Evolutionary conservation across 2,113 vertebrate genomes (phyloP).

Genomic region (Antennarius striatus): DNA sequence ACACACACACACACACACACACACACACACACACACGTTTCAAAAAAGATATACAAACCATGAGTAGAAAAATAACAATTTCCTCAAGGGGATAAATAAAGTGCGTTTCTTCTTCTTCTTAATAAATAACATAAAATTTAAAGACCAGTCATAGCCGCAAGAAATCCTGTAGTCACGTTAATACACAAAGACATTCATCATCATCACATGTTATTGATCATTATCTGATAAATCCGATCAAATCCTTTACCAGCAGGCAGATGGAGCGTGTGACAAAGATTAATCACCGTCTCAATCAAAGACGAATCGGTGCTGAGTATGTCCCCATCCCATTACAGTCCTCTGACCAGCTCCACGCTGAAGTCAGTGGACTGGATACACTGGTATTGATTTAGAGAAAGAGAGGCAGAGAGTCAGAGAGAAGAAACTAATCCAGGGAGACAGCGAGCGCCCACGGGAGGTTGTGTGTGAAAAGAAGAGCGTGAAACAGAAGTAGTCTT

Average conservation of each 20-base stretch:
- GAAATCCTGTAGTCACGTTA: neutral
- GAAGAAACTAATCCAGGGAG: neutral
- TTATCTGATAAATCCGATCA: constrained; percentile 16
- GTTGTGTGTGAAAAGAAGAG: constrained; percentile 19
- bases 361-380: constrained; percentile 50
- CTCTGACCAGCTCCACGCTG: constrained; percentile 28
- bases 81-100: no score
- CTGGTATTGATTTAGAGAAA: constrained; percentile 36
- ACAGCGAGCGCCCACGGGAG: neutral
- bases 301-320: constrained; percentile 35
- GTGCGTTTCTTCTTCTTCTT: no score
- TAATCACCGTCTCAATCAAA: constrained; percentile 28
- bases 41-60: no score
- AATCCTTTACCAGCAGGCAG: neutral
- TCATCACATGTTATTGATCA: neutral
- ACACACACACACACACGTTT: no score
- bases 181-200: neutral
- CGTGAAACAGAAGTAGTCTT: constrained; percentile 44
- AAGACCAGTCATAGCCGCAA: neutral
- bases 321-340: constrained; percentile 52
- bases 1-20: no score
- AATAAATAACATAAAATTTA: no score
- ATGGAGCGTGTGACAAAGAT: neutral
- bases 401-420: neutral
- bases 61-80: no score